phyloP scores from a whole-genome alignment of 2,113 vertebrate genomes.

The Macquaria australasica region DNA sequence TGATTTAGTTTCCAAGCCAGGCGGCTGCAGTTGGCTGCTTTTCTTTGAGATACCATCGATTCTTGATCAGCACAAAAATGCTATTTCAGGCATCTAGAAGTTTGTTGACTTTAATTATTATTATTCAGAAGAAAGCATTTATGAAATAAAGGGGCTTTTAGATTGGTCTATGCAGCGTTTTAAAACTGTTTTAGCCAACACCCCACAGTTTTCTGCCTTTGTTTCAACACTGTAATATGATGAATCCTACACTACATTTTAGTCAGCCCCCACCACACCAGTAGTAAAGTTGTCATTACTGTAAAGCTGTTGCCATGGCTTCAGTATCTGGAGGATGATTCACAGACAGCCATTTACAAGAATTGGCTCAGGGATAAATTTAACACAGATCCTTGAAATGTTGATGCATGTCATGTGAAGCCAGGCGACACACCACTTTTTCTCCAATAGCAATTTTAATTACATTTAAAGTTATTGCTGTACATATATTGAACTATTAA shows the following conservation, averaged over 20 bases:
- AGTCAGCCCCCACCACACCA: conserved; percentile 37
- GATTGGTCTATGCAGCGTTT: neutral
- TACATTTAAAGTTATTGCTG: neutral
- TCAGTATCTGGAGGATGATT: conserved; percentile 68
- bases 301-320: conserved; percentile 80
- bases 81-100: conserved; percentile 11
- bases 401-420: conserved; percentile 20
- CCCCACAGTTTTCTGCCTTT: conserved; percentile 22
- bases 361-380: conserved; percentile 48
- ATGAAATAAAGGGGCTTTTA: neutral
- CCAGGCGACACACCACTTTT: neutral
- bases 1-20: conserved; percentile 29
- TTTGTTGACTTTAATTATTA: conserved; percentile 8
- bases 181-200: neutral
- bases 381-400: conserved; percentile 44
- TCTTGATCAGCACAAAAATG: conserved; percentile 28
- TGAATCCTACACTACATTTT: conserved; percentile 39
- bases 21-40: conserved; percentile 11
- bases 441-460: neutral
- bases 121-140: neutral
- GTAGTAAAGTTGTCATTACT: conserved; percentile 66
- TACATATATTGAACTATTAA: conserved; percentile 6
- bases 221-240: conserved; percentile 40
- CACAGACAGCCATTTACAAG: conserved; percentile 50
- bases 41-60: neutral